Evolutionary conservation across 1,140 invertebrate genomes (phyloP).

Genomic region (Gerris buenoi): DNA sequence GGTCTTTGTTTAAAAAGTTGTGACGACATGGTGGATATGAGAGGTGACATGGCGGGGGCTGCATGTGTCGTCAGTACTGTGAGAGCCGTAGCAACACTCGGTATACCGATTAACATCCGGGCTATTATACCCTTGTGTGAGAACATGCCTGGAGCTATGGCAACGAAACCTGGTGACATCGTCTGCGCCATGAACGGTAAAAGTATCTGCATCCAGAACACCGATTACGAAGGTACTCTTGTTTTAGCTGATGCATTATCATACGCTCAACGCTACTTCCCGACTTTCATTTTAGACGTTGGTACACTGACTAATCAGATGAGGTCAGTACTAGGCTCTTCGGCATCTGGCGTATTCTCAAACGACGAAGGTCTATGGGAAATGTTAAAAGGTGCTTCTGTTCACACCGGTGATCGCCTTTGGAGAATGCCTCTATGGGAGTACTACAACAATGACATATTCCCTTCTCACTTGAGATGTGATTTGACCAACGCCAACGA

Average conservation of each 20-base stretch:
- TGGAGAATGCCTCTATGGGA: conserved; percentile 50
- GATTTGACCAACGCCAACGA: conserved; percentile 9
- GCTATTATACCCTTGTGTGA: conserved; percentile 42
- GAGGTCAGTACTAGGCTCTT: conserved; percentile 35
- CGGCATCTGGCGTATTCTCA: conserved; percentile 39
- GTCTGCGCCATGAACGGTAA: conserved; percentile 47
- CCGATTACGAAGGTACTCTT: conserved; percentile 49
- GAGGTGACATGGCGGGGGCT: conserved; percentile 51
- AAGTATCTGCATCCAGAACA: conserved; percentile 46
- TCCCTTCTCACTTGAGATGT: conserved; percentile 5
- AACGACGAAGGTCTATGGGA: conserved; percentile 36
- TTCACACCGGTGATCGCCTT: conserved; percentile 43
- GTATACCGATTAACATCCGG: conserved; percentile 40
- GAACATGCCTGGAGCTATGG: conserved; percentile 44
- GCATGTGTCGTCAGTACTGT: conserved; percentile 40
- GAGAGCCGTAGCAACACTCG: conserved; percentile 34
- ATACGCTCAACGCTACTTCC: conserved; percentile 43
- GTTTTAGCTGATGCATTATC: conserved; percentile 46
- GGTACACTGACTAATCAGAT: conserved; percentile 46
- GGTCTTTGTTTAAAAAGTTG: conserved; percentile 44
- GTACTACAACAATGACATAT: conserved; percentile 26
- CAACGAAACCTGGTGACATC: conserved; percentile 47
- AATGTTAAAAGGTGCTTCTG: conserved; percentile 33
- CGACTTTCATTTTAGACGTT: conserved; percentile 41
- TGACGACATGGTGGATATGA: conserved; percentile 42